Evolutionary conservation across 2,888 invertebrate species (phyloP).

Genomic region (Bombylius discolor): DNA sequence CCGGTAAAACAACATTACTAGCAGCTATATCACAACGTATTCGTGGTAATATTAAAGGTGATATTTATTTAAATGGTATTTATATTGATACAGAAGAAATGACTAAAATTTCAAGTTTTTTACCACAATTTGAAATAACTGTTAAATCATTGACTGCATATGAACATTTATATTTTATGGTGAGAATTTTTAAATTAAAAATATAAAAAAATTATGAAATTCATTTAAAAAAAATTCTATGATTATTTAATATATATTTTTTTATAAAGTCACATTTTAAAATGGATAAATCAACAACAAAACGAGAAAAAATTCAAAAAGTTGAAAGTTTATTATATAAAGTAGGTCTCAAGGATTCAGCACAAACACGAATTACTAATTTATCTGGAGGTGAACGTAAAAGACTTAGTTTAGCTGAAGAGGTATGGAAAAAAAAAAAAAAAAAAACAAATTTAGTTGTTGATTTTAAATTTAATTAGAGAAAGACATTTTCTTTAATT

Average conservation of each 20-base stretch:
- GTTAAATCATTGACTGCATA: slow-evolving; percentile 63
- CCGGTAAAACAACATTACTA: slow-evolving; percentile 62
- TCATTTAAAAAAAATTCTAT: neutral
- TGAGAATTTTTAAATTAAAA: slow-evolving; percentile 24
- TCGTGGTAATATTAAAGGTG: slow-evolving; percentile 52
- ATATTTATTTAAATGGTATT: slow-evolving; percentile 57
- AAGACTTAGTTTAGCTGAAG: slow-evolving; percentile 73
- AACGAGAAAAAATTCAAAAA: slow-evolving; percentile 26
- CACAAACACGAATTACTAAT: slow-evolving; percentile 55
- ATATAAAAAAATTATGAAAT: too few relatives aligned
- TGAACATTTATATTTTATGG: slow-evolving; percentile 81
- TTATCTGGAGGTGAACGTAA: slow-evolving; percentile 86
- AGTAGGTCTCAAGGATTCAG: slow-evolving; percentile 59
- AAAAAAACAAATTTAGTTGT: too few relatives aligned
- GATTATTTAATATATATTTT: neutral
- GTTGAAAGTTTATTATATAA: slow-evolving; percentile 36
- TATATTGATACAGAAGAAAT: slow-evolving; percentile 50
- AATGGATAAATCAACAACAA: slow-evolving; percentile 49
- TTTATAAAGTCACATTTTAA: slow-evolving; percentile 55
- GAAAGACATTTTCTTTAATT: too few relatives aligned
- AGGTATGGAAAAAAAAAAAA: slow-evolving; percentile 39
- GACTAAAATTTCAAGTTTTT: slow-evolving; percentile 66
- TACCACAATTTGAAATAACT: slow-evolving; percentile 74
- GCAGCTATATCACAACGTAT: slow-evolving; percentile 60
- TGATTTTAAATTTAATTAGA: neutral